phyloP scores from a whole-genome alignment of 2,113 vertebrate genomes.

The Catharus fuscescens region DNA sequence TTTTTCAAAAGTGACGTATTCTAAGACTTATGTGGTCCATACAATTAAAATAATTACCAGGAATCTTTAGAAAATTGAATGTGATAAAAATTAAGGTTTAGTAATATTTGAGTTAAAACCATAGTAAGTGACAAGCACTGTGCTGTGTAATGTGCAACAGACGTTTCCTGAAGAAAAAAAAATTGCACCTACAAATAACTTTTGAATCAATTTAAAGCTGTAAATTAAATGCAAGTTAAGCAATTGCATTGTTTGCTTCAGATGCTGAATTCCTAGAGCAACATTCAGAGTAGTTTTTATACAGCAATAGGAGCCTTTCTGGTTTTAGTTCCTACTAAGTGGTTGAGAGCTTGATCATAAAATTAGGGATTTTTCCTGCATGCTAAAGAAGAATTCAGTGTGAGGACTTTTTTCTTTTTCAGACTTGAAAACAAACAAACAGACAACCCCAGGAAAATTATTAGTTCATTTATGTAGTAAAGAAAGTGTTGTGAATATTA shows the following conservation, averaged over 20 bases:
- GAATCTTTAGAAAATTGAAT: not conserved
- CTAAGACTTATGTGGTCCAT: not conserved
- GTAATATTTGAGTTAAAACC: not conserved
- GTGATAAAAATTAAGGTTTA: not conserved
- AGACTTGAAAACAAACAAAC: not conserved
- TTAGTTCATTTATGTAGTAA: not conserved
- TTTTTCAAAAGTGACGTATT: not conserved
- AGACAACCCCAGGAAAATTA: not conserved
- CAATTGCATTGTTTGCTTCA: not conserved
- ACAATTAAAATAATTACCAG: not conserved
- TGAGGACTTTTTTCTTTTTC: not conserved
- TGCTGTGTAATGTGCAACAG: not conserved
- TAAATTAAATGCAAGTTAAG: not conserved
- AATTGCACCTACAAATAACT: not conserved
- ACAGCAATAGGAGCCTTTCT: not conserved
- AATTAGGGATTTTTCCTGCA: not conserved
- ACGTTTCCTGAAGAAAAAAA: not conserved
- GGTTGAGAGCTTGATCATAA: not conserved
- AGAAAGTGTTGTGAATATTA: not conserved
- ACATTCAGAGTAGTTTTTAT: not conserved
- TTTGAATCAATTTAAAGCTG: not conserved
- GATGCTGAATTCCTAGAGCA: not conserved
- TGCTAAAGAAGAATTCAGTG: not conserved
- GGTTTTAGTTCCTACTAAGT: not conserved
- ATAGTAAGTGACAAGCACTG: not conserved